Evolutionary conservation across 2,113 vertebrate species (phyloP), one percentile per base, ranked within the genome.

Genomic region (human): DNA sequence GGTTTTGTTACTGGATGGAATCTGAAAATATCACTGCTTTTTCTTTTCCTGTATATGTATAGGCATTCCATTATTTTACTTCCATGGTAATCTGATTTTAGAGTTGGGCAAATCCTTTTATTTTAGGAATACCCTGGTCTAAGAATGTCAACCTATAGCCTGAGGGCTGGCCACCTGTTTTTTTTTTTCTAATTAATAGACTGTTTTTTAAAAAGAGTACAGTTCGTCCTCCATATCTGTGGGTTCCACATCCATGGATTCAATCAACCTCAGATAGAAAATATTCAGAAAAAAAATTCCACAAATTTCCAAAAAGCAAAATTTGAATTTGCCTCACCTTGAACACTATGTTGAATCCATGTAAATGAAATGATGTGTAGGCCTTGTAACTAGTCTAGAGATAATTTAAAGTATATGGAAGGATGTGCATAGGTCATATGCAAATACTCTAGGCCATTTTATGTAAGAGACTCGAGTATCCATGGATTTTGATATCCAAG

Each of bases 1-100:
- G 50, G 25, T 73, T 95, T 96, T 96, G 52, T 94, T 93, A 78
- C 59, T 81, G 64, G 64, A 23, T 95, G 68, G 40, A 87, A 80
- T 95, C 38, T 93, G 57, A 91, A 91, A 94, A 83, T 86, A 70
- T 20, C 35, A 73, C 22, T 3, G 20, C 61, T 89, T 89, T 86
- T 91, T 35, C 23, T 94, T 87, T 89, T 90, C 66, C 59, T 94
- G 93, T 96, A 73, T 81, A 32, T 82, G 6, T 83, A 57, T 59
- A 27, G 35, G 14, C 32, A 66, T 93, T 96, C 48, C 82, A 8
- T 94, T 93, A 68, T 94, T 90, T 94, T 90, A 55, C 61, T 96
- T 96, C 27, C 4, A 9, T 84, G 75, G 66, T 90, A 57, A 89
- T 89, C 23, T 43, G 73, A 38, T 79, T 66, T 97, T 81, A 64